Base-by-base conservation (phyloP, 2,888 invertebrate species). In the Drosophila testacea region DNA sequence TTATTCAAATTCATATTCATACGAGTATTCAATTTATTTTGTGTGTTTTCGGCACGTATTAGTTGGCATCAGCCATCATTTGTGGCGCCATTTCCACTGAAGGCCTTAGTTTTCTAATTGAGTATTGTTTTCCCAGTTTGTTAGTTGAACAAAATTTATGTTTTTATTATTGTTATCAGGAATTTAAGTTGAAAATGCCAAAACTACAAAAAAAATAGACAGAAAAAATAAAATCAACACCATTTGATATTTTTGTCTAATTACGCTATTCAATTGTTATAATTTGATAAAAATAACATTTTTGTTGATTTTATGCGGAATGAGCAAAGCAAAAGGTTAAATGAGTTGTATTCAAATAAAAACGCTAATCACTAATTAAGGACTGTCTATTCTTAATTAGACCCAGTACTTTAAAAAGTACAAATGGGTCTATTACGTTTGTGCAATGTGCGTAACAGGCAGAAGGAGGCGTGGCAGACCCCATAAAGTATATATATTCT, bases 1-100 rank as follows among this genome's bases (percentile, higher is more conserved):
- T 28, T 36, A 38, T 47, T 38, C 47, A 47, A 11, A 47, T 57
- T 47, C 6, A 13, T 38, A 39, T 51, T 39, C 48, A 32, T 32
- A 10, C 6, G 42, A 11, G 11, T 44, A 27, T 44, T 44, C 44
- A 28, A 44, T 27, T 44, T 44, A 44, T 27, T 41, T 41, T 41
- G 16, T 41, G 4, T 41, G 1, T 16, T 16, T 41, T 16, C 10
- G 41, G 16, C 41, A 41, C 41, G 16, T 41, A 41, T 28, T 28
- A 28, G 28, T 46, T n/a, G 28, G 46, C 6, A 46, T 27, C 7
- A 46, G 46, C 1, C 28, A 16, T 41, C 16, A 41, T 16, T 44
- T 44, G 27, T 44, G 44, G 27, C 44, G 44, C 44, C 30, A 47
- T 52, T 39, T 52, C 38, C 27, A 39, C 10, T 0, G 28, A 39